Base-by-base conservation (phyloP, 2,113 vertebrate genomes). In the Ondatra zibethicus region DNA sequence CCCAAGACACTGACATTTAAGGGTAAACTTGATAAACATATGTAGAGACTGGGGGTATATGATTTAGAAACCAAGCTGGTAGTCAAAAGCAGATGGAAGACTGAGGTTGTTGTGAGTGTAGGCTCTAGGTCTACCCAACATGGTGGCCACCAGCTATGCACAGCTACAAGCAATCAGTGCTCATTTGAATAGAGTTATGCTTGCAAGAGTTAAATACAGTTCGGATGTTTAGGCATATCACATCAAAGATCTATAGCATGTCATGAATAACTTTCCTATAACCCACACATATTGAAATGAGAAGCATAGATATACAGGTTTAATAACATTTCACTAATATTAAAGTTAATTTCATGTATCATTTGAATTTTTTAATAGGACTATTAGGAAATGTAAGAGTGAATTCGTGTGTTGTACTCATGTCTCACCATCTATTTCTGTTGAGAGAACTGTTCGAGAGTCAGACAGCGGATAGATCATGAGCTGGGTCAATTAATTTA, bases 341-440 rank as follows among this genome's bases (percentile, higher is more conserved):
- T 84, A 93, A 86, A 90, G 12, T 95, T 45, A 85, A 94, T 75
- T 78, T 78, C 27, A 66, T 17, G 1, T 50, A 29, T 47, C 92
- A 65, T 82, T n/a, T 25, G 36, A n/a, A n/a, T 72, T 13, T 66
- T 88, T 52, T 65, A 88, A 73, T 63, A 45, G 36, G 29, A 21
- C 33, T 95, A 39, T n/a, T 47, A 90, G 52, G 58, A 81, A 81
- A 91, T 66, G 14, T 63, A 92, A 94, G 33, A 52, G 45, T 50
- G n/a, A 39, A 68, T 21, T 52, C 8, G 0, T n/a, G 31, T 75
- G 77, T 21, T 89, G 3, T 73, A 73, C 36, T n/a, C 68, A n/a
- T 2, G 2, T 19, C 11, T 94, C 17, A 2, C 9, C 6, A 68
- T 95, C 17, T 33, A 84, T 73, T 96, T 88, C 50, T 76, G 6